phyloP scores from a whole-genome alignment of 2,888 invertebrate species.

The Hylaea fasciaria region DNA sequence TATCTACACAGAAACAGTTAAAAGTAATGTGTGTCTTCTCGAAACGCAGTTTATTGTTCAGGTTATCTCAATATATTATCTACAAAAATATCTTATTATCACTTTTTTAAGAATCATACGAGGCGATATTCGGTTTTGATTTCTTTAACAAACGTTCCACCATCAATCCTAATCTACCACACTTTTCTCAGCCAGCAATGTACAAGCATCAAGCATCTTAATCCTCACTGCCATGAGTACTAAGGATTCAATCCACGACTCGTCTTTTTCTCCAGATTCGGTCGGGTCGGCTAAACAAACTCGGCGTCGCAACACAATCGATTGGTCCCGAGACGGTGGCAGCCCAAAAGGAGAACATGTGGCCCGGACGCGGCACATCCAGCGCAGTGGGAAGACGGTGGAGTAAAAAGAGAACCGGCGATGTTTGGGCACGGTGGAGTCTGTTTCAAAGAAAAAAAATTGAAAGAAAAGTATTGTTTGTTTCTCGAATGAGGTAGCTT shows the following conservation, averaged over 20 bases:
- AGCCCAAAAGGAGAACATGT: constrained; percentile 41
- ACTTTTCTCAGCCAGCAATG: constrained; percentile 46
- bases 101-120: too few relatives aligned
- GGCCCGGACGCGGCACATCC: constrained; percentile 18
- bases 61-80: too few relatives aligned
- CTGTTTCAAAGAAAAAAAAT: background rate
- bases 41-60: too few relatives aligned
- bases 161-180: too few relatives aligned
- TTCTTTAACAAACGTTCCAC: too few relatives aligned
- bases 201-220: constrained; percentile 15
- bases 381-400: constrained; percentile 27
- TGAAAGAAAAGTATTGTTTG: too few relatives aligned
- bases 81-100: too few relatives aligned
- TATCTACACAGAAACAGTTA: too few relatives aligned
- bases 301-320: constrained; percentile 70
- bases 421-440: background rate
- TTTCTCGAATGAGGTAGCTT: too few relatives aligned
- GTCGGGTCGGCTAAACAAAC: constrained; percentile 79
- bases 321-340: constrained; percentile 63
- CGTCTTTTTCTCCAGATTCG: constrained; percentile 76
- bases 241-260: constrained; percentile 76
- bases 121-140: too few relatives aligned
- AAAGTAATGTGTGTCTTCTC: too few relatives aligned
- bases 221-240: constrained; percentile 28
- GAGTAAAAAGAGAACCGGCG: constrained; percentile 1